Conservation (phyloP, 1,140 invertebrate genomes). For the Caenorhabditis brenneri region DNA sequence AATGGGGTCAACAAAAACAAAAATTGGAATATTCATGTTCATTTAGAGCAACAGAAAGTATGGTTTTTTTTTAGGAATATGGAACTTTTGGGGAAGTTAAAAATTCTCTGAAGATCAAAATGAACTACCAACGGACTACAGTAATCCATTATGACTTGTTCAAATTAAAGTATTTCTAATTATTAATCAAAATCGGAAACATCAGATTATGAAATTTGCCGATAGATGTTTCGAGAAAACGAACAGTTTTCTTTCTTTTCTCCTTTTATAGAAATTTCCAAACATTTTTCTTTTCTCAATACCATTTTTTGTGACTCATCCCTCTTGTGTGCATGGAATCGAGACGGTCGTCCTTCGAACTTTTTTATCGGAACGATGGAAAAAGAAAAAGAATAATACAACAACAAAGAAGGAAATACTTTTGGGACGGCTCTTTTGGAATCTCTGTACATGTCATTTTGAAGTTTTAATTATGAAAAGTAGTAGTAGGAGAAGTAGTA, state of each 20-base stretch:
- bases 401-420: not conserved
- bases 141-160: no score
- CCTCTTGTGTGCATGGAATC: not conserved
- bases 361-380: no score
- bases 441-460: slow-evolving; percentile 39
- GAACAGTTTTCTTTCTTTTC: not conserved
- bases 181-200: no score
- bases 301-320: not conserved
- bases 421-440: not conserved
- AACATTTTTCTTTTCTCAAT: not conserved
- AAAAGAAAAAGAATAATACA: not conserved
- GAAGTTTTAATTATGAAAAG: slow-evolving; percentile 27
- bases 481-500: not conserved
- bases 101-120: no score
- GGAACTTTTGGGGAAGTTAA: no score
- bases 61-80: no score
- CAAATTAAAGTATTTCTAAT: no score
- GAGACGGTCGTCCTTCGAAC: not conserved
- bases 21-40: no score
- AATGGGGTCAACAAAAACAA: not conserved
- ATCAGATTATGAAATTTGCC: no score
- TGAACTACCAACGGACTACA: no score
- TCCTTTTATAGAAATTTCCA: not conserved
- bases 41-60: no score
- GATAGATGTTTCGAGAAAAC: not conserved